phyloP scores from a whole-genome alignment of 2,113 vertebrate genomes.

The Albula goreensis region DNA sequence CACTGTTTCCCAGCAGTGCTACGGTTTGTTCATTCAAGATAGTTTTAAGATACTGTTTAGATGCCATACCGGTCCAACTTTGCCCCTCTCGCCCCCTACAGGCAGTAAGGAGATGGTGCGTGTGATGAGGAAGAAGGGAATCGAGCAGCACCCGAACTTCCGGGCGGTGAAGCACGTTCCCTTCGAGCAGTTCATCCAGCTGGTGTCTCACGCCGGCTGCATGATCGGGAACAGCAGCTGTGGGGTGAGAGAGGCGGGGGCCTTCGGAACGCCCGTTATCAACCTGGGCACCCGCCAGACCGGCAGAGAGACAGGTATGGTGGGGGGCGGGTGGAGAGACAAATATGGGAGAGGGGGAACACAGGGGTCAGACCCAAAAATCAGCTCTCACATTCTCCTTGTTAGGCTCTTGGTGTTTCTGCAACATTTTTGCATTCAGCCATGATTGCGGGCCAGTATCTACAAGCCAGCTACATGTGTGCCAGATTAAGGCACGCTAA shows the following conservation, averaged over 20 bases:
- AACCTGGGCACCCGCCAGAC: conserved; percentile 95
- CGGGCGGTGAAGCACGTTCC: conserved; percentile 93
- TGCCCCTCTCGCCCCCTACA: conserved; percentile 47
- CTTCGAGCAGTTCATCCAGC: conserved; percentile 95
- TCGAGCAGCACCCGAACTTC: conserved; percentile 94
- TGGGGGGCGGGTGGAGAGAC: background rate
- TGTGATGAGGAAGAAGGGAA: conserved; percentile 92
- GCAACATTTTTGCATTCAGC: too few relatives aligned
- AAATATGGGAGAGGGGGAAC: background rate
- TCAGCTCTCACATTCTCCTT: too few relatives aligned
- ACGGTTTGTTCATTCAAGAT: background rate
- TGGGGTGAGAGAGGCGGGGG: conserved; percentile 92
- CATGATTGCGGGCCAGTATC: too few relatives aligned
- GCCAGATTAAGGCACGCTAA: too few relatives aligned
- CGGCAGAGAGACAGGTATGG: conserved; percentile 91
- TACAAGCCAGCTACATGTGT: too few relatives aligned
- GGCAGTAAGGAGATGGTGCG: conserved; percentile 99
- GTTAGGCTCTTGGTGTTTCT: too few relatives aligned
- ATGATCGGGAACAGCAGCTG: conserved; percentile 99
- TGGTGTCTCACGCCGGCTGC: conserved; percentile 91
- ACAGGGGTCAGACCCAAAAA: background rate
- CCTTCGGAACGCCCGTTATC: conserved; percentile 94
- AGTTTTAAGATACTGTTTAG: background rate
- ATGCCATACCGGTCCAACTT: background rate
- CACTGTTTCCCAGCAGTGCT: background rate